These are phyloP conservation scores for Cercopithecus hamlyni DNA, from an alignment of 2,797 vertebrate genomes.

Conservation along the genomic window DNA sequence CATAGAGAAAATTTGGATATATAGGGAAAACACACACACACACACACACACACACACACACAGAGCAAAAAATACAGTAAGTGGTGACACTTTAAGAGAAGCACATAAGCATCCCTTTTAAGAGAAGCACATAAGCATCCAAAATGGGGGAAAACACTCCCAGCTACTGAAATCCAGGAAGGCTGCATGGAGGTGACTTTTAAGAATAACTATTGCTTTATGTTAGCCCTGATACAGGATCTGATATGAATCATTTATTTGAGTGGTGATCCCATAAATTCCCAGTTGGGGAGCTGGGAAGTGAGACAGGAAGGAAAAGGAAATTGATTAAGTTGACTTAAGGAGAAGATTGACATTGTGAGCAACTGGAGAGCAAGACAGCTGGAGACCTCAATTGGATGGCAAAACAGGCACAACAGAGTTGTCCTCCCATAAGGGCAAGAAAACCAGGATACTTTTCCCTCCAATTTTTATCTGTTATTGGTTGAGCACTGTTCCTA, in stretches of 20 bases:
- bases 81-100: neutral
- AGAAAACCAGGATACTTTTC: neutral
- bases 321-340: neutral
- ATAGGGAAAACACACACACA: neutral
- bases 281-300: neutral
- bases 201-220: neutral
- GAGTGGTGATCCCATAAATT: neutral
- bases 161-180: neutral
- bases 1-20: neutral
- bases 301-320: neutral
- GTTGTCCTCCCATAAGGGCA: neutral
- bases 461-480: neutral
- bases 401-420: neutral
- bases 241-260: neutral
- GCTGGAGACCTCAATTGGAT: neutral
- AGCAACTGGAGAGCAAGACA: neutral
- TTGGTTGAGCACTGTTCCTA: neutral
- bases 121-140: too few relatives aligned
- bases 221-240: neutral
- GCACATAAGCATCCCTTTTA: too few relatives aligned
- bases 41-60: neutral
- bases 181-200: neutral
- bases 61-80: neutral
- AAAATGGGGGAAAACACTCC: neutral
- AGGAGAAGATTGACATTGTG: neutral